phyloP scores from a whole-genome alignment of 92 coral and sea anemone genomes.

The Diadumene lineata region DNA sequence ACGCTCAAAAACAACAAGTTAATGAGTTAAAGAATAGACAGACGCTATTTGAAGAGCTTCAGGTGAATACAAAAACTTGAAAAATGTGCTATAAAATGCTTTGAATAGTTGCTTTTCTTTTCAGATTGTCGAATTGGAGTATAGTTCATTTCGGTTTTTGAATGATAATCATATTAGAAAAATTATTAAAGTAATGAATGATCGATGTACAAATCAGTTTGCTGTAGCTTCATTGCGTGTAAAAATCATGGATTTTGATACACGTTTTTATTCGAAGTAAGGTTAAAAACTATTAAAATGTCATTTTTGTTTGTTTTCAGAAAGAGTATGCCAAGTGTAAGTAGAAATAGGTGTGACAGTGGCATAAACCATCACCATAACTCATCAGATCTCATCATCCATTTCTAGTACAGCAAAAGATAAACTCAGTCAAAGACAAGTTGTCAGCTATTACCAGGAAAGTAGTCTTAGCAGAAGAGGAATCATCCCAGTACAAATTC shows the following conservation, averaged over 20 bases:
- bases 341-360: no score
- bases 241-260: no score
- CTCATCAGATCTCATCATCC: no score
- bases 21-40: slow-evolving; percentile 53
- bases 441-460: slow-evolving; percentile 68
- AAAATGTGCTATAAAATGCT: neutral
- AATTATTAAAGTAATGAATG: no score
- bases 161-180: no score
- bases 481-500: slow-evolving; percentile 32
- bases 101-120: neutral
- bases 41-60: slow-evolving; percentile 46
- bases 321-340: no score
- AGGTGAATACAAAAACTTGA: slow-evolving; percentile 29
- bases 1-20: slow-evolving; percentile 79
- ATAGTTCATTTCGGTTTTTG: neutral
- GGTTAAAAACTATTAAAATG: no score
- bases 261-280: no score
- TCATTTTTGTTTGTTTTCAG: no score
- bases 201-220: no score
- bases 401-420: slow-evolving; percentile 51
- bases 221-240: no score
- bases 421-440: slow-evolving; percentile 55
- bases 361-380: no score
- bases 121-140: neutral
- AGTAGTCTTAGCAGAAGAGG: slow-evolving; percentile 57